Percentiles rank a stretch among this genome's conserved stretches.
Conservation (phyloP, 2,888 invertebrate species). For the Drosophila eohydei region DNA sequence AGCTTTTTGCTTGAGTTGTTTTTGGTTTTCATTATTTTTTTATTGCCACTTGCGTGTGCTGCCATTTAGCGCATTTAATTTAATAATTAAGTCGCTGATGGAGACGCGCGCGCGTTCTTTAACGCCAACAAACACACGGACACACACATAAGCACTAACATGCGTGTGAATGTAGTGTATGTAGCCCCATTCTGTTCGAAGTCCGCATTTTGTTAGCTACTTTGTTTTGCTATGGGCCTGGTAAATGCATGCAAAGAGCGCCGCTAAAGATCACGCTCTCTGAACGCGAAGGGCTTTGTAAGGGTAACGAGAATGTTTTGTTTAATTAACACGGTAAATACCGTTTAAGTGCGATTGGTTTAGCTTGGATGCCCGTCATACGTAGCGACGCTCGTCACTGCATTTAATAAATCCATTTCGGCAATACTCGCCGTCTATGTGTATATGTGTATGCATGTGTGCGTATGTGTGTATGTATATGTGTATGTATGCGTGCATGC, state of each 20-base stretch:
- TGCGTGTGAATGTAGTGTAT: constrained; percentile 7
- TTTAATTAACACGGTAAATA: constrained; percentile 9
- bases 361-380: background rate
- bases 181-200: constrained; percentile 4
- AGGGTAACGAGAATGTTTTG: constrained; percentile 2
- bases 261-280: constrained; percentile 17
- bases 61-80: constrained; percentile 79
- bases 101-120: constrained; percentile 55
- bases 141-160: background rate
- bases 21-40: constrained; percentile 56
- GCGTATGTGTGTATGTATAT: background rate
- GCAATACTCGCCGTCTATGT: constrained; percentile 7
- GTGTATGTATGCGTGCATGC: background rate
- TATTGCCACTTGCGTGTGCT: constrained; percentile 75
- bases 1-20: constrained; percentile 47
- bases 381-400: background rate
- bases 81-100: constrained; percentile 78
- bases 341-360: constrained; percentile 6
- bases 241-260: constrained; percentile 12
- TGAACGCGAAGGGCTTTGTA: constrained; percentile 1
- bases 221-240: constrained; percentile 8
- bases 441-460: background rate
- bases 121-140: constrained; percentile 28
- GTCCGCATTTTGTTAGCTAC: constrained; percentile 10
- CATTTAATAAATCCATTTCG: constrained; percentile 1